These are phyloP conservation scores for Pogonomyrmex barbatus DNA, from an alignment of 1,140 invertebrate species.

Conservation along the genomic window DNA sequence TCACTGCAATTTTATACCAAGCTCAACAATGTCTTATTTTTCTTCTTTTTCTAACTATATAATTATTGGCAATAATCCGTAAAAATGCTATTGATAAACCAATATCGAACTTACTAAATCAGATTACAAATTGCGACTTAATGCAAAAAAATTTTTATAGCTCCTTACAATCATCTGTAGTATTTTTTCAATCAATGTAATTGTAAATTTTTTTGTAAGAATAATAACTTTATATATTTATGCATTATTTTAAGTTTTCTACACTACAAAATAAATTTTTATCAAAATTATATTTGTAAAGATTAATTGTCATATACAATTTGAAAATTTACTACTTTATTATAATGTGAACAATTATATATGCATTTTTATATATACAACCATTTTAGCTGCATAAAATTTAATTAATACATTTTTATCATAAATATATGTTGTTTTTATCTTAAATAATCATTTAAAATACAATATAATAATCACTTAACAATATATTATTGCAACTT, in stretches of 20 bases:
- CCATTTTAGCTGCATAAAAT: not conserved
- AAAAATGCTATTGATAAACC: not conserved
- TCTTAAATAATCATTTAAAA: not conserved
- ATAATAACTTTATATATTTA: not conserved
- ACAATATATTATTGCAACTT: not conserved
- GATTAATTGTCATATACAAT: not conserved
- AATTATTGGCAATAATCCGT: constrained; percentile 1
- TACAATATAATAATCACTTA: not conserved
- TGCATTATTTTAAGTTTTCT: not conserved
- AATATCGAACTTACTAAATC: not conserved
- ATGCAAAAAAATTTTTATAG: not conserved
- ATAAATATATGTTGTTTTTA: not conserved
- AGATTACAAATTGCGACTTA: not conserved
- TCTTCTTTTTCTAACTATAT: not conserved
- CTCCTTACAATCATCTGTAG: not conserved
- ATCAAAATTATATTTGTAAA: not conserved
- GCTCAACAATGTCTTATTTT: constrained; percentile 42
- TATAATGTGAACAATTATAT: too few species aligned
- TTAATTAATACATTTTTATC: not conserved
- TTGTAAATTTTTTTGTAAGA: not conserved
- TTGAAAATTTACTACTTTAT: not conserved
- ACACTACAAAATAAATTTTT: not conserved
- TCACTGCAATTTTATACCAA: constrained; percentile 46
- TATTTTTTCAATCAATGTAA: not conserved
- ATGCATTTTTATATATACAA: not conserved